Base-by-base conservation (phyloP, 2,888 invertebrate species). In the Sinodicranocentrus sp. region DNA sequence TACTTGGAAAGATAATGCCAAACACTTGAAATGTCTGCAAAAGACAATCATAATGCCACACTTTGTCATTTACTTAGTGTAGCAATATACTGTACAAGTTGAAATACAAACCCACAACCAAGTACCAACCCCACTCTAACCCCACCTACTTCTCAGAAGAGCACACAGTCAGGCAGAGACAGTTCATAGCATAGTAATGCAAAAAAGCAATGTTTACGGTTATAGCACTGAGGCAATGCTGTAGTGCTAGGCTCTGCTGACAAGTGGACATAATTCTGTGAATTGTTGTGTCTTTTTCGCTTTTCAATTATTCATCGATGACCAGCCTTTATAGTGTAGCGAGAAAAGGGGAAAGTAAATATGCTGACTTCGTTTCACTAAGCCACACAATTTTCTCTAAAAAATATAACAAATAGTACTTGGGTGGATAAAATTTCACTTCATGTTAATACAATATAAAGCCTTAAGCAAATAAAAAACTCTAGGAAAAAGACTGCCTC, bases 281-380 rank as follows among this genome's bases (percentile, higher is more conserved):
- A 82, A 82, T 68, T 73, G 82, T 73, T 82, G 73, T 80, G 79
- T 65, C 73, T 75, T 83, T 77, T 65, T 83, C 76, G 71, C 77
- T 72, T 80, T 72, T 82, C 84, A 86, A 86, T 88, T 87, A 88
- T 88, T 84, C 87, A 88, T 52, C 61, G 59, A 52, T 75, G 76
- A 63, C 71, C 87, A 82, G 86, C 88, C 88, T 85, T 87, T 86
- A 78, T 84, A 84, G 83, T 88, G 88, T 88, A 86, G 75, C 71
- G 82, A 68, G 82, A 86, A 86, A 77, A 68, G 44, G 71, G 68
- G 70, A 48, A 72, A 79, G 73, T 75, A 73, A 68, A 67, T 73
- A 84, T 61, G 54, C 61, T 79, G 75, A 79, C 79, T 84, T 70
- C 68, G 61, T 48, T 77, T 68, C 59, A 67, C 8, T 57, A 54